These are phyloP conservation scores for Dufourea novaeangliae DNA, from an alignment of 1,140 invertebrate genomes.

Conservation along the genomic window DNA sequence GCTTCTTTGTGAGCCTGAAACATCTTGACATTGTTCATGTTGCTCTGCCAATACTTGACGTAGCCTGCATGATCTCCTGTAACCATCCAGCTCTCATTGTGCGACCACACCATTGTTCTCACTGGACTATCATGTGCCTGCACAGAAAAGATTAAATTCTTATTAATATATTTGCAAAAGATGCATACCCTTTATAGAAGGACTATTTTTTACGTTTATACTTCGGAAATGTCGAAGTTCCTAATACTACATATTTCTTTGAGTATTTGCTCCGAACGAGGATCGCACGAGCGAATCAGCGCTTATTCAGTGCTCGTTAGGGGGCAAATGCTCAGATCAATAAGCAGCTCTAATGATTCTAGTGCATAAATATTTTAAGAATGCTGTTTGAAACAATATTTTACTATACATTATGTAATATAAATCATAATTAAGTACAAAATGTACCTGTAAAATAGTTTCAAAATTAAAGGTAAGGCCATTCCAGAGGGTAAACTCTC, in stretches of 20 bases:
- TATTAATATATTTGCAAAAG: constrained; percentile 1
- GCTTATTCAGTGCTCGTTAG: too few relatives aligned
- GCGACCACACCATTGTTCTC: constrained; percentile 99
- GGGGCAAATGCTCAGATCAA: too few relatives aligned
- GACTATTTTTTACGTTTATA: neutral
- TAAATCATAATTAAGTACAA: neutral
- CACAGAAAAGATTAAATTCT: constrained; percentile 60
- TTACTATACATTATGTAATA: neutral
- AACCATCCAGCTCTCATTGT: constrained; percentile 99
- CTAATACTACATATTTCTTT: too few relatives aligned
- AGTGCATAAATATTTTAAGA: neutral
- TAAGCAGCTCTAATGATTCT: neutral
- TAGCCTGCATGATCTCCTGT: constrained; percentile 99
- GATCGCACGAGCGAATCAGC: too few relatives aligned
- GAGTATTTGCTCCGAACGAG: too few relatives aligned
- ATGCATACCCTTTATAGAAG: neutral
- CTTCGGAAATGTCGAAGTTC: too few relatives aligned
- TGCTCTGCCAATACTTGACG: constrained; percentile 99
- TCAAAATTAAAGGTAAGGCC: constrained; percentile 99
- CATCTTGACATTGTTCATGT: constrained; percentile 99
- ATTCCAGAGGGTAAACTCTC: constrained; percentile 99
- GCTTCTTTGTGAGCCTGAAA: constrained; percentile 99
- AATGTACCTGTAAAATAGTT: constrained; percentile 97
- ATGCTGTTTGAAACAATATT: neutral
- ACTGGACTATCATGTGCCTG: constrained; percentile 99